These are phyloP conservation scores for Aplodontia rufa DNA, from an alignment of 2,113 vertebrate genomes.

Conservation along the genomic window DNA sequence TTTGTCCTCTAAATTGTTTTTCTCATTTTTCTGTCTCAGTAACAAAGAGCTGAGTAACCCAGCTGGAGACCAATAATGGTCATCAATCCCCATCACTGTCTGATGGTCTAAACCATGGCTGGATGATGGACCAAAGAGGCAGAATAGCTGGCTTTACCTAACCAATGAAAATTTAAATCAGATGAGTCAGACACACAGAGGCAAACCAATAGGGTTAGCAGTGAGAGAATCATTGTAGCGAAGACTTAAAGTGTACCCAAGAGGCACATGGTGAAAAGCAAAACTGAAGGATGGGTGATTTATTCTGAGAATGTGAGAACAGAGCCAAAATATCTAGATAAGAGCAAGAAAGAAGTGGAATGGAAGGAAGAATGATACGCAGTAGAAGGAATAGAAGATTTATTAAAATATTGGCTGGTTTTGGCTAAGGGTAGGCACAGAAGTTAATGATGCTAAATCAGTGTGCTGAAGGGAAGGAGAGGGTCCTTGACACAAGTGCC, in stretches of 20 bases:
- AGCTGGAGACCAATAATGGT: background rate
- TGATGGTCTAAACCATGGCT: background rate
- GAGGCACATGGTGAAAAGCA: background rate
- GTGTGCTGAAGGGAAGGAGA: background rate
- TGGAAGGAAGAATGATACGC: background rate
- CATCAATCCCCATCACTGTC: fast-evolving
- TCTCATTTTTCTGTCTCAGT: no score
- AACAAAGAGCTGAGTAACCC: no score
- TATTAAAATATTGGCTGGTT: background rate
- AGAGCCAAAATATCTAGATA: background rate
- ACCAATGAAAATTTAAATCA: background rate
- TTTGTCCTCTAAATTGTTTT: no score
- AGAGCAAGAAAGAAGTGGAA: background rate
- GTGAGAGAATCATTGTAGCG: background rate
- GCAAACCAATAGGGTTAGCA: background rate
- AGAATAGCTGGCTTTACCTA: background rate
- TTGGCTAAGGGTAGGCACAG: background rate
- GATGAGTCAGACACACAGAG: background rate
- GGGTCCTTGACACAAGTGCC: background rate
- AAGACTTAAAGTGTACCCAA: background rate
- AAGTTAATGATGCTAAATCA: background rate
- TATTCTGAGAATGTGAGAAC: fast-evolving
- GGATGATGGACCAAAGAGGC: background rate
- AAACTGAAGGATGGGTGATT: background rate
- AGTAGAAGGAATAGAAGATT: background rate